Base-by-base conservation (phyloP, 2,888 invertebrate genomes). In the Portevinia maculata region DNA sequence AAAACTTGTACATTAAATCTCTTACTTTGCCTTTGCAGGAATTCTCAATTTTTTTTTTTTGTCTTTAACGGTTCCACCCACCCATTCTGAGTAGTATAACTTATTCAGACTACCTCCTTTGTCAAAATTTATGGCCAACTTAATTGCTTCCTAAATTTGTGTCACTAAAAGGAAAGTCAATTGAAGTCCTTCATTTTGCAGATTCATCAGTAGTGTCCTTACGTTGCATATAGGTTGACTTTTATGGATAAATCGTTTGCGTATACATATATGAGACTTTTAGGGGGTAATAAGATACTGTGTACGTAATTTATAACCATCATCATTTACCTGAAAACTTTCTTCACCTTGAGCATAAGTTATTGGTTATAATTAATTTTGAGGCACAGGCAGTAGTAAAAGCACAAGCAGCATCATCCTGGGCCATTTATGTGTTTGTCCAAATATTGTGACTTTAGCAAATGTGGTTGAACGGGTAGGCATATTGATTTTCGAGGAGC, bases 131-230 rank as follows among this genome's bases (percentile, higher is more conserved):
- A 83, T 83, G 48, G 62, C 78, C 53, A 46, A 37, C 60, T 73
- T 83, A 83, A 83, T 83, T 83, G 78, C 83, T 76, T 78, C 78
- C 83, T 73, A 55, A 75, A 75, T 67, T 67, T 67, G 37, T 67
- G 75, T 59, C 75, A 46, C 75, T 53, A 53, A 55, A 62, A 65
- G 50, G 67, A 65, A 71, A 73, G 71, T 71, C 83, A 78, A 83
- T 78, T 78, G 78, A 78, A 78, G 67, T 67, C 71, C 60, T 78
- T 78, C 67, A 62, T 67, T 44, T 59, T 48, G 32, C 41, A 55
- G 65, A 71, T 67, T 67, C 78, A 83, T 78, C 70, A 60, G 52
- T 48, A 48, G 7, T 11, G 9, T 52, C 30, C 37, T 32, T 50
- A 5, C 17, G 34, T 24, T 64, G 37, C 24, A 30, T 53, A 24